phyloP scores from a whole-genome alignment of 2,113 vertebrate species.

The Pantherophis guttatus region DNA sequence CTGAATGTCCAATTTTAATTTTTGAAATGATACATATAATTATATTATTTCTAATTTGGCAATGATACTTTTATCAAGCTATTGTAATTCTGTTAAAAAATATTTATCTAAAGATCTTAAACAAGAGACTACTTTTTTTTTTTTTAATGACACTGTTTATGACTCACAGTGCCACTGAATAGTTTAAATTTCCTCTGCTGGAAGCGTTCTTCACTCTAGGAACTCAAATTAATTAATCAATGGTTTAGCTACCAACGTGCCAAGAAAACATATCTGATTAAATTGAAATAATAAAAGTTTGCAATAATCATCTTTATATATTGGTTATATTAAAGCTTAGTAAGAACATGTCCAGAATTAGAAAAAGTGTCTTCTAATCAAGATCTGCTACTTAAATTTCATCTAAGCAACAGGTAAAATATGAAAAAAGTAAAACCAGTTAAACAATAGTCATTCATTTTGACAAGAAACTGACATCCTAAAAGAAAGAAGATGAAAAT shows the following conservation, averaged over 20 bases:
- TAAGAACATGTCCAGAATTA: constrained; percentile 24
- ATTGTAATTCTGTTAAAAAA: background rate
- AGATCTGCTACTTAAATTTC: background rate
- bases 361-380: background rate
- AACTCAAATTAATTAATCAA: constrained; percentile 78
- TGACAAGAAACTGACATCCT: background rate
- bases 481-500: background rate
- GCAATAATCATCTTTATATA: constrained; percentile 58
- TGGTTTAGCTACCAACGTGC: constrained; percentile 41
- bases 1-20: background rate
- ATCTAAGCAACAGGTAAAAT: background rate
- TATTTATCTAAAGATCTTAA: background rate
- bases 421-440: background rate
- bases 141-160: constrained; percentile 13
- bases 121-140: constrained; percentile 33
- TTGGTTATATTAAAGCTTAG: constrained; percentile 64
- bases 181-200: constrained; percentile 57
- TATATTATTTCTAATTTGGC: constrained; percentile 9
- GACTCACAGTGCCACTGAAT: constrained; percentile 40
- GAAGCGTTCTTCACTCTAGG: constrained; percentile 62
- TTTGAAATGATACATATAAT: background rate
- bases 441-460: background rate
- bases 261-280: constrained; percentile 70
- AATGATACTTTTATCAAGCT: constrained; percentile 4
- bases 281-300: constrained; percentile 55